Percentiles rank a stretch among this genome's conserved stretches.
Conservation (phyloP, 2,888 invertebrate species). For the Ephialtes manifestator region DNA sequence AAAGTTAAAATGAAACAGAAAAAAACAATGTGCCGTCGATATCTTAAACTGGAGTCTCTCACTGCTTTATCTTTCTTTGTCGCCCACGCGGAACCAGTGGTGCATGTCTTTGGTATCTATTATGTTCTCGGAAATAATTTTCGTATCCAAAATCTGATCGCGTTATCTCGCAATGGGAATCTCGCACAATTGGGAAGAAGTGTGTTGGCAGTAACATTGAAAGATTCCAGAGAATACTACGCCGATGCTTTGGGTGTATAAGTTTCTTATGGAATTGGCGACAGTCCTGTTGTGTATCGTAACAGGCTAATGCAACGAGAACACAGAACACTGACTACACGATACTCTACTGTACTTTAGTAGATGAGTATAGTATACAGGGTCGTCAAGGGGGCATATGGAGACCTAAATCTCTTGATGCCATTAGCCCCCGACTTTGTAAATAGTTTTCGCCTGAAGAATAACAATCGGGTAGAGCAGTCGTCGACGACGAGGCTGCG, state of each 20-base stretch:
- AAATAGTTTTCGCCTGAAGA: conserved; percentile 85
- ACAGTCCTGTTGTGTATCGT: conserved; percentile 41
- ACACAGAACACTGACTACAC: neutral
- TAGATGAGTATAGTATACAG: conserved; percentile 57
- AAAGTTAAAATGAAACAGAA: neutral
- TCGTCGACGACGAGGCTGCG: conserved; percentile 54
- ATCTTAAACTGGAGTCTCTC: conserved; percentile 51
- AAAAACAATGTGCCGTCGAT: conserved; percentile 56
- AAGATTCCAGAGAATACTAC: conserved; percentile 26
- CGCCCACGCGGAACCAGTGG: conserved; percentile 55
- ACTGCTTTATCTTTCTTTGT: conserved; percentile 40
- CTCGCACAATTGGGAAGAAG: conserved; percentile 42
- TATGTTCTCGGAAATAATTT: conserved; percentile 57
- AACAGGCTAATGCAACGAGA: conserved; percentile 58
- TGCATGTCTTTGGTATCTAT: conserved; percentile 40
- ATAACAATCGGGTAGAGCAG: conserved; percentile 81
- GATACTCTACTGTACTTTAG: conserved; percentile 25
- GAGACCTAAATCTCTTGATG: conserved; percentile 83
- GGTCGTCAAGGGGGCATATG: conserved; percentile 75
- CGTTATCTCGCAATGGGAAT: conserved; percentile 55
- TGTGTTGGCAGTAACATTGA: conserved; percentile 6
- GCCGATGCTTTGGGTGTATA: conserved; percentile 33
- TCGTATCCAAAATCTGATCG: conserved; percentile 64
- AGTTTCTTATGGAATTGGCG: conserved; percentile 41
- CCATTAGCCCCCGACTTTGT: conserved; percentile 84